A percentile compares a stretch with the other conserved stretches of the same genome.
Conservation (phyloP, 2,888 invertebrate genomes). For the Lomographa bimaculata region DNA sequence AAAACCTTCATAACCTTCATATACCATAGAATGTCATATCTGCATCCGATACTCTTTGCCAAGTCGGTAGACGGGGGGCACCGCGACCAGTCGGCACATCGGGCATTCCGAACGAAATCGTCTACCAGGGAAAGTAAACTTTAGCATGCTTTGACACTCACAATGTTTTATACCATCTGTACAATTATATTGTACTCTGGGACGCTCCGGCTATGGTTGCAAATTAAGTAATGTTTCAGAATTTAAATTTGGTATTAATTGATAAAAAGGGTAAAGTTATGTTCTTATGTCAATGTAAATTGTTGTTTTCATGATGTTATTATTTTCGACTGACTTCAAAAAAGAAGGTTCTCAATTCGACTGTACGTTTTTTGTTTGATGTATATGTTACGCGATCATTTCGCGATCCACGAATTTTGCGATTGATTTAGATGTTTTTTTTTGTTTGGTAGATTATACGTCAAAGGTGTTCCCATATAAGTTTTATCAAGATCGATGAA, state of each 20-base stretch:
- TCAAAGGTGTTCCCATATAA: too few species aligned
- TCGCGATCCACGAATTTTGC: too few species aligned
- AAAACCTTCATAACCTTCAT: too few species aligned
- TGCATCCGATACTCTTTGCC: slow-evolving; percentile 19
- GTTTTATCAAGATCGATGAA: too few species aligned
- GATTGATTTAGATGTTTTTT: too few species aligned
- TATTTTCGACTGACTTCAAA: too few species aligned
- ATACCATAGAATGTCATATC: too few species aligned
- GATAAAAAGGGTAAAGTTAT: slow-evolving; percentile 15
- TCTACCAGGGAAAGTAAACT: slow-evolving; percentile 77
- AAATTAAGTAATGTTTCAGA: slow-evolving; percentile 16
- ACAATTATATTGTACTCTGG: slow-evolving; percentile 19
- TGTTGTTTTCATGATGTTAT: too few species aligned
- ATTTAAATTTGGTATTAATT: slow-evolving; percentile 13
- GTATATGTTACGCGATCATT: too few species aligned
- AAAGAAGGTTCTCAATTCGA: too few species aligned
- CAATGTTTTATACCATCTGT: slow-evolving; percentile 21
- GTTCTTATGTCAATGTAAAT: neutral
- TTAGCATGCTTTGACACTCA: slow-evolving; percentile 47
- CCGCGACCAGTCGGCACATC: slow-evolving; percentile 67
- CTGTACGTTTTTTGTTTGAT: too few species aligned
- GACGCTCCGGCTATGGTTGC: slow-evolving; percentile 5
- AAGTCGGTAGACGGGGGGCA: slow-evolving; percentile 53
- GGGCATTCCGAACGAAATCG: slow-evolving; percentile 72
- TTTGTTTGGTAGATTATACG: too few species aligned